These are phyloP conservation scores for Anomalospiza imberbis DNA, from an alignment of 2,797 vertebrate genomes.

Conservation along the genomic window DNA sequence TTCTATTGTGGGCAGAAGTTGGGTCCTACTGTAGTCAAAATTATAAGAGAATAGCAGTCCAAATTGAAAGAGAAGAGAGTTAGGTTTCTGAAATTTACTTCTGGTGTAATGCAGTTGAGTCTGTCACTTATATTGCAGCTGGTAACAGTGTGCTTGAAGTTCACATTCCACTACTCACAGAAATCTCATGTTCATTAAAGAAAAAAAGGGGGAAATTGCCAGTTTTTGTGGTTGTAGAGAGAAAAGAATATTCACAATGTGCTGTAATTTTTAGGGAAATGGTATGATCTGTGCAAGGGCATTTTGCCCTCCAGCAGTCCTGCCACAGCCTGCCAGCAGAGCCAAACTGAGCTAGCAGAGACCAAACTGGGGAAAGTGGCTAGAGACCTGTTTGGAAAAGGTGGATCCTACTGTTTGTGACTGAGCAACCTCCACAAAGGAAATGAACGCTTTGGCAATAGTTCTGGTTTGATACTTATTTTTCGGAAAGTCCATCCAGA, in stretches of 20 bases:
- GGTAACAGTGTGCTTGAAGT: neutral
- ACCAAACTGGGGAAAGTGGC: neutral
- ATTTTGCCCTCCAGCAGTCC: neutral
- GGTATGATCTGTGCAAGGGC: rapidly evolving
- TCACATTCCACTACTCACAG: rapidly evolving
- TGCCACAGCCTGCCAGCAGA: rapidly evolving
- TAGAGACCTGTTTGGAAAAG: neutral
- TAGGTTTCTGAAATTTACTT: neutral
- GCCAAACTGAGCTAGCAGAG: neutral
- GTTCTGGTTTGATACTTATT: neutral
- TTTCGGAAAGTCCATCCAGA: neutral
- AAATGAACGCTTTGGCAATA: neutral
- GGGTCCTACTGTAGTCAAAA: neutral
- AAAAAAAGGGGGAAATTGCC: neutral
- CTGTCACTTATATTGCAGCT: neutral
- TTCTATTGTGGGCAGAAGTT: neutral
- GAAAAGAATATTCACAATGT: neutral
- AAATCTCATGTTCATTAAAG: neutral
- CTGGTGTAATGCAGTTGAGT: neutral
- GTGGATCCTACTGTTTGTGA: neutral
- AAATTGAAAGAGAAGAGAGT: neutral
- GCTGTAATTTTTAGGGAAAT: neutral
- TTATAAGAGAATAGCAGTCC: neutral
- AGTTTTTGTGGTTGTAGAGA: neutral
- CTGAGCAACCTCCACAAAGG: neutral